A percentile compares a stretch with the other conserved stretches of the same genome.
Evolutionary conservation across 2,888 invertebrate species (phyloP).

Genomic region (Eugnorisma glareosa): DNA sequence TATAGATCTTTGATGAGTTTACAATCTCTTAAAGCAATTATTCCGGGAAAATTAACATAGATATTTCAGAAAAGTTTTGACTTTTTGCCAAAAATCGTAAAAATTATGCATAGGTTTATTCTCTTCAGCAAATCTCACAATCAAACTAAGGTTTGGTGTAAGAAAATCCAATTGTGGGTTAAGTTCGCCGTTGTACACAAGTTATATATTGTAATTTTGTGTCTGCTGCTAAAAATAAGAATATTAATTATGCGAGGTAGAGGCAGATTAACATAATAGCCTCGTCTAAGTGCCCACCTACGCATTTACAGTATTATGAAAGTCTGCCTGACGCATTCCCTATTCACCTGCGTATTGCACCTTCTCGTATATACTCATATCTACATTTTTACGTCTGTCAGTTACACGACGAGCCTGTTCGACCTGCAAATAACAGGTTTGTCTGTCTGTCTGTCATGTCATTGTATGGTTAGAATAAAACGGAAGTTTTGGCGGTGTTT

Average conservation of each 20-base stretch:
- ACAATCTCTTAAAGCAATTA: background rate
- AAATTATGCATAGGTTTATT: too few species aligned
- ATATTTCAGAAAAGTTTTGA: background rate
- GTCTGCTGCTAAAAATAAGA: too few species aligned
- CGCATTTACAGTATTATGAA: background rate
- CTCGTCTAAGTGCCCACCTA: background rate
- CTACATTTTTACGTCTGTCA: slow-evolving; percentile 26
- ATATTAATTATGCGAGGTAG: background rate
- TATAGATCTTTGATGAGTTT: background rate
- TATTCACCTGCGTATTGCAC: background rate
- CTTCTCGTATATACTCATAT: background rate
- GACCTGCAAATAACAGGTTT: slow-evolving; percentile 32
- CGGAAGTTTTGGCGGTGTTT: background rate
- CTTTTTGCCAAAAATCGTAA: background rate
- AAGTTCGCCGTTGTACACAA: too few species aligned
- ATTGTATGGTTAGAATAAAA: slow-evolving; percentile 9
- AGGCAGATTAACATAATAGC: background rate
- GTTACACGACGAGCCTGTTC: slow-evolving; percentile 16
- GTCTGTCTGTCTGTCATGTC: slow-evolving; percentile 11
- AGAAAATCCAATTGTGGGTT: too few species aligned
- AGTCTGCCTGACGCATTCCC: slow-evolving; percentile 9
- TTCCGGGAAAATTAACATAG: background rate
- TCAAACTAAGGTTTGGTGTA: too few species aligned
- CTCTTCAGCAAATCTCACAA: too few species aligned
- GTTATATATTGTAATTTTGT: too few species aligned